Percentiles rank a stretch among this genome's conserved stretches.
These are phyloP conservation scores for Lepidurus arcticus DNA, from an alignment of 1,140 invertebrate species.

Conservation along the genomic window DNA sequence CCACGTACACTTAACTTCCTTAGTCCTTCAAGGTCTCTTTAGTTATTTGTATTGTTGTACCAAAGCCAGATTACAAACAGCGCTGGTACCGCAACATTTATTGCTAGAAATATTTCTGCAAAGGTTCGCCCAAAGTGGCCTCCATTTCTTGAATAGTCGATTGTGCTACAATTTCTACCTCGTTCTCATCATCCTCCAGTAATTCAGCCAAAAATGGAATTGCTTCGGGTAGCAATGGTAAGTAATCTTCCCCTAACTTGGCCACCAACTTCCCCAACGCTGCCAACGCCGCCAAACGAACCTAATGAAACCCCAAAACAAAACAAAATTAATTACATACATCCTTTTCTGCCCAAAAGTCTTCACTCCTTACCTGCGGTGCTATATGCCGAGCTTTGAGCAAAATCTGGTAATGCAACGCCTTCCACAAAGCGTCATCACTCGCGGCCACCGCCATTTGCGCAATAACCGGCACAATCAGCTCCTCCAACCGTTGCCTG, in stretches of 20 bases:
- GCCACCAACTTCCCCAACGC: slow-evolving; percentile 62
- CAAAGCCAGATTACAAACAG: no score
- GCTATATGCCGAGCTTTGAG: slow-evolving; percentile 74
- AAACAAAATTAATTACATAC: not conserved
- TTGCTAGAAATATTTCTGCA: slow-evolving; percentile 53
- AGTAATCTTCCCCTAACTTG: slow-evolving; percentile 67
- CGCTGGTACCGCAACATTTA: not conserved
- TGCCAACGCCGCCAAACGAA: slow-evolving; percentile 53
- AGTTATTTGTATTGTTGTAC: no score
- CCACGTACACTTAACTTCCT: no score
- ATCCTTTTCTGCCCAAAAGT: slow-evolving; percentile 15
- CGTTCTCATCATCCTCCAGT: slow-evolving; percentile 72
- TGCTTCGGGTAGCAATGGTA: slow-evolving; percentile 71
- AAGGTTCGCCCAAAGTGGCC: slow-evolving; percentile 70
- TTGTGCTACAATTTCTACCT: slow-evolving; percentile 67
- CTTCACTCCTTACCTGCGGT: slow-evolving; percentile 45
- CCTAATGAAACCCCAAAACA: slow-evolving; percentile 35
- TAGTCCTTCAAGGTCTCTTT: no score
- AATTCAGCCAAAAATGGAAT: slow-evolving; percentile 77
- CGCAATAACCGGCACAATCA: slow-evolving; percentile 69
- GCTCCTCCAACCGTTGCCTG: slow-evolving; percentile 53
- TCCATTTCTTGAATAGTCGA: slow-evolving; percentile 69
- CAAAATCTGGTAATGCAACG: slow-evolving; percentile 79
- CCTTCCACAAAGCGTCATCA: slow-evolving; percentile 81
- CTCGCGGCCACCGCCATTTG: slow-evolving; percentile 71